These are phyloP conservation scores for Ophion costatus DNA, from an alignment of 2,888 invertebrate genomes.

Conservation along the genomic window DNA sequence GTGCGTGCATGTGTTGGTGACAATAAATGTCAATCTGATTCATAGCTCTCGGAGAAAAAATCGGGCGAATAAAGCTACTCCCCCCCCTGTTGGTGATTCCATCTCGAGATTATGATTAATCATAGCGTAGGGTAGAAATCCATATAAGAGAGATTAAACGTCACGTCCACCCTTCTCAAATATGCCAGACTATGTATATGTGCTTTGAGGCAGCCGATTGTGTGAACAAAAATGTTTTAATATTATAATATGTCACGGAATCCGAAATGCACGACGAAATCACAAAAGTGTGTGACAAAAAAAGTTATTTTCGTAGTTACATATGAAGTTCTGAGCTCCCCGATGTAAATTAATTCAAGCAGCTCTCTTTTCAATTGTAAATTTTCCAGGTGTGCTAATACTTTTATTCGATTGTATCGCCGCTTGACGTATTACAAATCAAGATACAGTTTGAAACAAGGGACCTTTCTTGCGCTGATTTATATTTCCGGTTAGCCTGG, in stretches of 20 bases:
- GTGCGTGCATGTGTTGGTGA: background rate
- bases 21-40: conserved; percentile 60
- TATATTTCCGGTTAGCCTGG: background rate
- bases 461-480: too few relatives aligned
- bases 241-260: conserved; percentile 2
- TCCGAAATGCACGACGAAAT: conserved; percentile 24
- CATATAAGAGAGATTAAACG: conserved; percentile 45
- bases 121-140: conserved; percentile 38
- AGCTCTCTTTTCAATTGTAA: background rate
- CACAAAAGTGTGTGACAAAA: background rate
- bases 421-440: too few relatives aligned
- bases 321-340: background rate
- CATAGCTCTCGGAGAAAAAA: conserved; percentile 40
- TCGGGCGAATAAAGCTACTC: conserved; percentile 22
- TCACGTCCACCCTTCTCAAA: conserved; percentile 21
- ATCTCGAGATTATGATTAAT: conserved; percentile 58
- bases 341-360: background rate
- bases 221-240: conserved; percentile 35
- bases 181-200: background rate
- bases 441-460: too few relatives aligned
- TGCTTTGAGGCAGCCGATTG: background rate
- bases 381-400: background rate
- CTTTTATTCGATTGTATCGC: too few relatives aligned
- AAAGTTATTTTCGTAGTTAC: background rate
- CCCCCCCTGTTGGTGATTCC: conserved; percentile 15